Base-by-base conservation (phyloP, 2,113 vertebrate genomes). In the Notarius quadriscutis region DNA sequence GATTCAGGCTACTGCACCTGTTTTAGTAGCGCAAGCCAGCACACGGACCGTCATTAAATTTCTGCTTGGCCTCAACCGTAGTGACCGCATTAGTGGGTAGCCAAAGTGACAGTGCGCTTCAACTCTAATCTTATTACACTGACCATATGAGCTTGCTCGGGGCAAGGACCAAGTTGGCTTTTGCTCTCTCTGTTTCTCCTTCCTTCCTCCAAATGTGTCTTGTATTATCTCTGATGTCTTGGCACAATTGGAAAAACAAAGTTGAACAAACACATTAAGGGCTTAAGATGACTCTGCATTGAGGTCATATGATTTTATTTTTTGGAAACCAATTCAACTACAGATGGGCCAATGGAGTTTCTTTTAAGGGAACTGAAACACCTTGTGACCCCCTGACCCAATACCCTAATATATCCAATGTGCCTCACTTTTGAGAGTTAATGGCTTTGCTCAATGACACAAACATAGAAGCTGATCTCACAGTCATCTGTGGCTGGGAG, bases 61-160 rank as follows among this genome's bases (percentile, higher is more conserved):
- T 92, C 87, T 85, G 84, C 84, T 62, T n/a, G 65, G 22, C 69
- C 62, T 60, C 84, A 81, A 57, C 88, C 34, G 5, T 81, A 81
- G 67, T 88, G 84, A 89, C 83, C 90, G 84, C 85, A 90, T 92
- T 90, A 88, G 88, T 74, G 55, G 79, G 90, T 88, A 93, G 86
- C 89, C 89, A 89, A 93, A 92, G 90, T 91, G 94, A 95, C 93
- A 92, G 92, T 90, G 71, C 90, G 92, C 92, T 93, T 94, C 92
- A 93, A 34, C 84, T 94, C 88, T 90, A 90, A 94, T 94, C 87
- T 90, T 74, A 90, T 94, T 94, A 91, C 90, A 90, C 55, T 92
- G 93, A 92, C 93, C 92, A 93, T 90, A 93, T 90, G 87, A 90
- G 90, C 88, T 84, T 90, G 89, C 92, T 89, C 89, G 81, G 58